Base-by-base conservation (phyloP, 2,797 vertebrate species). In the Brotogeris chrysoptera region DNA sequence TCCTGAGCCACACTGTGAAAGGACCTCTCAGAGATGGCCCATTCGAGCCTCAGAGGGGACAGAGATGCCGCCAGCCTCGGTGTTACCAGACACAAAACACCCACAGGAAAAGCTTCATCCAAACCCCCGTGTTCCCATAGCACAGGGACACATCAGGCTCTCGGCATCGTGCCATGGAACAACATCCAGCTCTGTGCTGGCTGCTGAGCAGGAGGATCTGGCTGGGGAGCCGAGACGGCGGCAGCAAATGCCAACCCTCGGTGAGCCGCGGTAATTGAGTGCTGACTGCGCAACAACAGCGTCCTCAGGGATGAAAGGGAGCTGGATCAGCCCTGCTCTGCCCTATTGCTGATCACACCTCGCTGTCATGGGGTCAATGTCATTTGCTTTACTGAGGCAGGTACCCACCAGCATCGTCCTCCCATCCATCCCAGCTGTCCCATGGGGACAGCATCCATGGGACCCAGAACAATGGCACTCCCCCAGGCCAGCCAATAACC, bases 1-100 rank as follows among this genome's bases (percentile, higher is more conserved):
- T 86, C 50, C 70, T 20, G 49, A 81, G 64, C 28, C 11, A 8
- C 7, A 1, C 7, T 39, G 36, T 23, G 38, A 57, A 70, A 64
- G 39, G 28, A 38, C 27, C 39, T n/a, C 47, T 69, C 47, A 38
- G 76, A 19, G 23, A 64, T 16, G 38, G n/a, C 36, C 68, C 15
- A 0, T 36, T n/a, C 1, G 0, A 73, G 55, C 30, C 25, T 30
- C 2, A 0, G 6, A 13, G 32, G 16, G 30, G 9, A 47, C 16
- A 25, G 65, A 44, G n/a, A 47, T 30, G 49, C 44, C 34, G 12
- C 57, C 64, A 46, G 10, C 30, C 49, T 59, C 4, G 0, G 43
- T 28, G 30, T 80, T 36, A 61, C 7, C 5, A 0, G 28, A 70
- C 57, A 74, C 41, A 55, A 69, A 74, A 38, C 32, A 69, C 55